Percentiles rank a stretch among this genome's conserved stretches.
phyloP scores from a whole-genome alignment of 1,140 invertebrate species.

The Cyclina sinensis region DNA sequence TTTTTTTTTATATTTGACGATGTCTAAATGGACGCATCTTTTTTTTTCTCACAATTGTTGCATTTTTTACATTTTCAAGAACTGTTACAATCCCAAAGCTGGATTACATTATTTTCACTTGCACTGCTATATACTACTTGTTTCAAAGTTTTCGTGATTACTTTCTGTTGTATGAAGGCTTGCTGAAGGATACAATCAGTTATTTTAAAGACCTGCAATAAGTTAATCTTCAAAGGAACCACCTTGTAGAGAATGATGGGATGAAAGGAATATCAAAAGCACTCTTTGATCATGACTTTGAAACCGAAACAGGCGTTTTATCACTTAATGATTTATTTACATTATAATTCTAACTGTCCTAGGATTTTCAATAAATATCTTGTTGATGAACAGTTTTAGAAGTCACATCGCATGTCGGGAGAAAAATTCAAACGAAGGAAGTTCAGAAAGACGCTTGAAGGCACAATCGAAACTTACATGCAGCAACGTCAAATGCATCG shows the following conservation, averaged over 20 bases:
- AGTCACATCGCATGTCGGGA: too few species aligned
- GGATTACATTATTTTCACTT: slow-evolving; percentile 28
- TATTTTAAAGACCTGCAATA: neutral
- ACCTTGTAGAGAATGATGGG: neutral
- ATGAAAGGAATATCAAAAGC: neutral
- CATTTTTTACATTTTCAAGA: slow-evolving; percentile 27
- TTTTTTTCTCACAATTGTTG: slow-evolving; percentile 28
- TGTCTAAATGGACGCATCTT: slow-evolving; percentile 11
- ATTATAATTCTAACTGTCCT: neutral
- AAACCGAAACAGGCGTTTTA: slow-evolving; percentile 14
- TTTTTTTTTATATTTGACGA: slow-evolving; percentile 37
- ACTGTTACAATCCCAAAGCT: slow-evolving; percentile 18
- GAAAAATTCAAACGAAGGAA: neutral
- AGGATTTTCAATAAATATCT: slow-evolving; percentile 29
- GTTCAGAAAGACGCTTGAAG: neutral
- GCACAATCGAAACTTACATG: slow-evolving; percentile 18
- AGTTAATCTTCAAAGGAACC: neutral
- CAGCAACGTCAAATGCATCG: neutral
- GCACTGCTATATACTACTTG: slow-evolving; percentile 38
- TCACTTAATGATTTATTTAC: slow-evolving; percentile 11
- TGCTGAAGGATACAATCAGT: slow-evolving; percentile 27
- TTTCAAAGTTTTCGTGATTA: slow-evolving; percentile 19
- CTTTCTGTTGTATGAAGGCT: neutral
- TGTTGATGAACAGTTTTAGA: neutral
- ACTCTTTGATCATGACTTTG: slow-evolving; percentile 53